Conservation (phyloP, 2,797 vertebrate species). For the Neostethus bicornis region DNA sequence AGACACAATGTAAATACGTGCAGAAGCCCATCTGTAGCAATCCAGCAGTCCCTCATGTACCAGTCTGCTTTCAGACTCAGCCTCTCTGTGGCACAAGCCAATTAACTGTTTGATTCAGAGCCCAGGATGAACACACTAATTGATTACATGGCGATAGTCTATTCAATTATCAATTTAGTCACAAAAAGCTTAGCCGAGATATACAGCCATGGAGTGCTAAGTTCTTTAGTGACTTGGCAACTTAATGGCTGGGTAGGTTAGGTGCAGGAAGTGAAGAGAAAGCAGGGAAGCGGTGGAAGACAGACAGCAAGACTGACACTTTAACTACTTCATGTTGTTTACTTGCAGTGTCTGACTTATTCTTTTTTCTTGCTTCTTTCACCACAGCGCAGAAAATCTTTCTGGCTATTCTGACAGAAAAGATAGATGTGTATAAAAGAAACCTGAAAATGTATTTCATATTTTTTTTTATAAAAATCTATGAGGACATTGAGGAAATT, state of each 20-base stretch:
- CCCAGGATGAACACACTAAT: constrained; percentile 70
- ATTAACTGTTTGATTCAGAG: constrained; percentile 76
- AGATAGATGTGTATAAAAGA: constrained; percentile 17
- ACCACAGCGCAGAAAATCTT: constrained; percentile 53
- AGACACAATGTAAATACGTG: constrained; percentile 70
- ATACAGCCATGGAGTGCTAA: constrained; percentile 53
- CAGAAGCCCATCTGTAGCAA: constrained; percentile 67
- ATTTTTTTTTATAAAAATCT: constrained; percentile 2
- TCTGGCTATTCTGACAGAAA: constrained; percentile 34
- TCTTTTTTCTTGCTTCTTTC: constrained; percentile 57
- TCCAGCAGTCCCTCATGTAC: constrained; percentile 66
- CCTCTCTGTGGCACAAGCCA: constrained; percentile 78
- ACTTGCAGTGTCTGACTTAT: constrained; percentile 58
- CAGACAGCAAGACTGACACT: constrained; percentile 57
- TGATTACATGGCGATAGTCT: constrained; percentile 76
- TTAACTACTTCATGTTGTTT: constrained; percentile 71
- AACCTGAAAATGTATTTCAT: constrained; percentile 20
- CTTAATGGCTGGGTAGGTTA: constrained; percentile 50
- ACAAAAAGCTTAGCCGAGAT: constrained; percentile 55
- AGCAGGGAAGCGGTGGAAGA: constrained; percentile 38
- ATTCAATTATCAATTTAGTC: constrained; percentile 80
- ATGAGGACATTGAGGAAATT: background rate
- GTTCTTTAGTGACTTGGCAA: constrained; percentile 54
- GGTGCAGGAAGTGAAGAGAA: constrained; percentile 48
- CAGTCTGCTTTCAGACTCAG: constrained; percentile 47